Percentiles rank a stretch among this genome's conserved stretches.
phyloP scores from a whole-genome alignment of 2,888 invertebrate genomes.

The Thysanoteuthis rhombus region DNA sequence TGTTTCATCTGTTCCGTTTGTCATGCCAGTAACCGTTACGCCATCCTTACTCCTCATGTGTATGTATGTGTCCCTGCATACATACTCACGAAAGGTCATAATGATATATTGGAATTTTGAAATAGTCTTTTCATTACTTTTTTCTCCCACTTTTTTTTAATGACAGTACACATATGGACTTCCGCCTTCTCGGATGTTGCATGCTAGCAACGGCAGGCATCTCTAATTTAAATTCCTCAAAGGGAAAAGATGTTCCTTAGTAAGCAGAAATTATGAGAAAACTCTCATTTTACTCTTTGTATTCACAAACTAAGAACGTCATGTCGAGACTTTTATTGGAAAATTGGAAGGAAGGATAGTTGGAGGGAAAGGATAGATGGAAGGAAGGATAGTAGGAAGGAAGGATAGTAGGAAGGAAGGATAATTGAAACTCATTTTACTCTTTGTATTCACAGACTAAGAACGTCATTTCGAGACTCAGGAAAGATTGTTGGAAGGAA shows the following conservation, averaged over 20 bases:
- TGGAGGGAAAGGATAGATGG: no score
- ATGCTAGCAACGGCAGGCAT: background rate
- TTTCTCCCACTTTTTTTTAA: background rate
- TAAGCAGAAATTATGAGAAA: background rate
- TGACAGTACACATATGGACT: background rate
- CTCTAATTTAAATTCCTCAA: background rate
- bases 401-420: background rate
- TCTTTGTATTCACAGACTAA: background rate
- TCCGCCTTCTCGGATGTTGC: background rate
- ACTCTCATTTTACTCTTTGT: background rate
- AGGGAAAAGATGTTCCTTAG: background rate
- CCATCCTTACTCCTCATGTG: no score
- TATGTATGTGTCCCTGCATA: no score
- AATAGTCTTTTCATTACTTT: background rate
- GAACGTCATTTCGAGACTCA: background rate
- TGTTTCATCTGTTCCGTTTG: no score
- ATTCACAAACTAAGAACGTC: background rate
- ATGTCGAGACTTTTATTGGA: background rate
- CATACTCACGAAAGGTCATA: no score
- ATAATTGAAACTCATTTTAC: background rate
- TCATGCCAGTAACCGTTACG: no score
- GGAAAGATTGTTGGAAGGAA: background rate
- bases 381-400: background rate
- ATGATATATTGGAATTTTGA: no score
- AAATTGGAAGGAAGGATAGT: background rate